Evolutionary conservation across 2,888 invertebrate genomes (phyloP).

Genomic region (Meganola albula): DNA sequence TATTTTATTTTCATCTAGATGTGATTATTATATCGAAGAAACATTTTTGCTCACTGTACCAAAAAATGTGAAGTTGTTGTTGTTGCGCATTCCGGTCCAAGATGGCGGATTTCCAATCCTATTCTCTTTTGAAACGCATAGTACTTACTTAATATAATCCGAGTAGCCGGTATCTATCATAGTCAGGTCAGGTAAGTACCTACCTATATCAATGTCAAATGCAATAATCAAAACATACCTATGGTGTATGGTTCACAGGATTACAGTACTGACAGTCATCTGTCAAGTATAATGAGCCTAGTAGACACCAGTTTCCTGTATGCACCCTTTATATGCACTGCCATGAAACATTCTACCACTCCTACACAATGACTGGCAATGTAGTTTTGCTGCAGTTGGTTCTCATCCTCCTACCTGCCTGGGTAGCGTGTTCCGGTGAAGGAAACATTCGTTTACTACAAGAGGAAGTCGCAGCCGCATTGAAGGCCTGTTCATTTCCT

Average conservation of each 20-base stretch:
- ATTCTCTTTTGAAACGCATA: too few species aligned
- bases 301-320: slow-evolving; percentile 53
- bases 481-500: slow-evolving; percentile 42
- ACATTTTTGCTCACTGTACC: too few species aligned
- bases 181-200: not conserved
- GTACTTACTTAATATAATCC: too few species aligned
- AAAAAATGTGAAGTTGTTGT: too few species aligned
- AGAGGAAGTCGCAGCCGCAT: slow-evolving; percentile 56
- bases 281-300: slow-evolving; percentile 46
- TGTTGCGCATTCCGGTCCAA: too few species aligned
- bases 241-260: slow-evolving; percentile 17
- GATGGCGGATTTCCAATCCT: too few species aligned
- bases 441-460: slow-evolving; percentile 64
- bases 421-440: slow-evolving; percentile 46
- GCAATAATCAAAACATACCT: too few species aligned
- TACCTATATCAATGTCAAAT: not conserved
- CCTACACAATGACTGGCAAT: slow-evolving; percentile 44
- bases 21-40: too few species aligned
- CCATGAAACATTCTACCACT: slow-evolving; percentile 14
- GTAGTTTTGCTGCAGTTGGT: slow-evolving; percentile 32
- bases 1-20: too few species aligned
- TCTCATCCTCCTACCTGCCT: slow-evolving; percentile 37
- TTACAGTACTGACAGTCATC: slow-evolving; percentile 35
- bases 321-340: slow-evolving; percentile 34
- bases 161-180: too few species aligned